These are phyloP conservation scores for Nezara viridula DNA, from an alignment of 2,888 invertebrate genomes.

Conservation along the genomic window DNA sequence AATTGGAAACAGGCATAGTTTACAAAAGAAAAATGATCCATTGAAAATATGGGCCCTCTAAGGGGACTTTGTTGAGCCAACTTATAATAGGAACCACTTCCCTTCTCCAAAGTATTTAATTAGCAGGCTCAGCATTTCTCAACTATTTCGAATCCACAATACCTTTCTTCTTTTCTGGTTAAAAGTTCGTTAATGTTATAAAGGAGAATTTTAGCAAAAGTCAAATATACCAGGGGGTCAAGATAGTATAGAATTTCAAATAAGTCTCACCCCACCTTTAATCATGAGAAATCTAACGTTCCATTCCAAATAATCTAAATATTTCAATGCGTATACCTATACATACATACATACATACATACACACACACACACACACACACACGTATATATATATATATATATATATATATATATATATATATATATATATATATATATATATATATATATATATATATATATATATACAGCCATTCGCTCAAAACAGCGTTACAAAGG, in stretches of 20 bases:
- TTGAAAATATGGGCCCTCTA: background rate
- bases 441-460: too few relatives aligned
- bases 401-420: too few relatives aligned
- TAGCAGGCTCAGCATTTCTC: background rate
- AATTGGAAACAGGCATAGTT: background rate
- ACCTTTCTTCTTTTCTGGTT: background rate
- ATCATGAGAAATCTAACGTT: too few relatives aligned
- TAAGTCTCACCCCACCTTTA: background rate
- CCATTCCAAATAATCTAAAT: too few relatives aligned
- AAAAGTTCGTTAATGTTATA: background rate
- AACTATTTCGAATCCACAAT: slow-evolving; percentile 3
- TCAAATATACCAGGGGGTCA: background rate
- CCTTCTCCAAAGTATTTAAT: background rate
- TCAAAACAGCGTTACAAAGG: too few relatives aligned
- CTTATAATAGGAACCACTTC: background rate
- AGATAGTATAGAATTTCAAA: slow-evolving; percentile 2
- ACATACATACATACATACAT: too few relatives aligned
- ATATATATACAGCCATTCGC: too few relatives aligned
- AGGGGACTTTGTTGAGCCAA: background rate
- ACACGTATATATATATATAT: too few relatives aligned
- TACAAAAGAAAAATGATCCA: background rate
- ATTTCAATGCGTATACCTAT: too few relatives aligned
- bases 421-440: too few relatives aligned
- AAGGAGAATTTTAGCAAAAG: background rate
- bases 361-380: too few relatives aligned